Evolutionary conservation across 2,888 invertebrate genomes (phyloP).

Genomic region (Diplazon laetatorius): DNA sequence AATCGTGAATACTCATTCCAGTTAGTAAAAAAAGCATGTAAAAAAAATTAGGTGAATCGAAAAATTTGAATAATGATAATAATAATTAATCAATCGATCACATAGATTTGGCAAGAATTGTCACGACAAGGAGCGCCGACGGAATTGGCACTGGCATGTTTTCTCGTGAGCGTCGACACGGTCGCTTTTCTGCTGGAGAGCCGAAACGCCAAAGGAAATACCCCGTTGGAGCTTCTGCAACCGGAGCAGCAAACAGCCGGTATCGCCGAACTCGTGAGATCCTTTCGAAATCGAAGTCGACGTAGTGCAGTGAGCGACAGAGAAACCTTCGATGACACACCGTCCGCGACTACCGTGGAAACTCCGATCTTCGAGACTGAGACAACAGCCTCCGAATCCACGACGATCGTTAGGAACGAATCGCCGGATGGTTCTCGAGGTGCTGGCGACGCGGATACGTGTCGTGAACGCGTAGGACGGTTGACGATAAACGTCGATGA

Average conservation of each 20-base stretch:
- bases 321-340: slow-evolving; percentile 20
- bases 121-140: slow-evolving; percentile 75
- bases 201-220: slow-evolving; percentile 87
- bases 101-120: slow-evolving; percentile 82
- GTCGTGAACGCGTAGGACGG: slow-evolving; percentile 68
- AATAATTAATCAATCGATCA: slow-evolving; percentile 68
- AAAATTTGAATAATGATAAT: too few relatives aligned
- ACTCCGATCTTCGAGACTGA: slow-evolving; percentile 46
- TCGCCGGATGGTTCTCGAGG: slow-evolving; percentile 58
- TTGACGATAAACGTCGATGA: slow-evolving; percentile 61
- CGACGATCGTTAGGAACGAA: slow-evolving; percentile 54
- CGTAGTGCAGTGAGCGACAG: slow-evolving; percentile 23
- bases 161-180: slow-evolving; percentile 84
- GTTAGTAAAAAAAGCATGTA: too few relatives aligned
- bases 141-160: slow-evolving; percentile 88
- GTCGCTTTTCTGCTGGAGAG: slow-evolving; percentile 77
- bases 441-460: slow-evolving; percentile 66
- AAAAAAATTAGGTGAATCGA: too few relatives aligned
- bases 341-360: slow-evolving; percentile 60
- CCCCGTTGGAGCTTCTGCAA: slow-evolving; percentile 88
- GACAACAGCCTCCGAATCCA: slow-evolving; percentile 34
- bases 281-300: slow-evolving; percentile 70
- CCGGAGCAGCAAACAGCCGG: slow-evolving; percentile 81
- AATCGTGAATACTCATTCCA: too few relatives aligned
- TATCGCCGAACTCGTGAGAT: slow-evolving; percentile 84